These are phyloP conservation scores for Sebastolobus alascanus DNA, from an alignment of 2,797 vertebrate species.

Conservation along the genomic window DNA sequence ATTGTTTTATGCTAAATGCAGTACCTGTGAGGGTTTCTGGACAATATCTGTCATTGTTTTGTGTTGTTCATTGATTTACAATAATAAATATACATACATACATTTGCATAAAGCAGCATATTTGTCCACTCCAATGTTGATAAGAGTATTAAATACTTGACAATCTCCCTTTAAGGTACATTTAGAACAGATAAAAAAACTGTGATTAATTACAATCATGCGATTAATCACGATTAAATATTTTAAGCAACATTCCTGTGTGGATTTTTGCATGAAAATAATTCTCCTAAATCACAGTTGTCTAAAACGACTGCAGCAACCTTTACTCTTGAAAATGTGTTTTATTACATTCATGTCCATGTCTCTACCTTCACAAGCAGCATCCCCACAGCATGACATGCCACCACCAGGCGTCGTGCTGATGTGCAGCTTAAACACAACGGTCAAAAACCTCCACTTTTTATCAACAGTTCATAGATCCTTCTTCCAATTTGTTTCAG, in stretches of 20 bases:
- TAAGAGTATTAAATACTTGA: no score
- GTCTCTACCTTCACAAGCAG: neutral
- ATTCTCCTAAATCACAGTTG: neutral
- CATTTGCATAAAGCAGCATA: no score
- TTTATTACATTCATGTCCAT: neutral
- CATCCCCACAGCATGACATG: neutral
- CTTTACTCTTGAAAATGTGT: neutral
- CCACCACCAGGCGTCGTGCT: neutral
- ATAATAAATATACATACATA: no score
- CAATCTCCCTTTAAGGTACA: no score
- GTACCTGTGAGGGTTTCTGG: no score
- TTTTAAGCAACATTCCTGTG: neutral
- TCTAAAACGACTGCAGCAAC: neutral
- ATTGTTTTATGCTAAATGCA: no score
- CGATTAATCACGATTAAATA: no score
- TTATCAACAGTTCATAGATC: neutral
- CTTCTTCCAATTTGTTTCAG: neutral
- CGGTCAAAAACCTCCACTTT: neutral
- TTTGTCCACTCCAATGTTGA: no score
- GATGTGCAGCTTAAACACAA: neutral
- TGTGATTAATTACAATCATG: no score
- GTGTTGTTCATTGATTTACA: no score
- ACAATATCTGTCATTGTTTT: no score
- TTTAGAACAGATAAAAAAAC: no score
- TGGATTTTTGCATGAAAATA: constrained; percentile 1